Conservation (phyloP, 2,888 invertebrate genomes). For the Chrysodeixis includens region DNA sequence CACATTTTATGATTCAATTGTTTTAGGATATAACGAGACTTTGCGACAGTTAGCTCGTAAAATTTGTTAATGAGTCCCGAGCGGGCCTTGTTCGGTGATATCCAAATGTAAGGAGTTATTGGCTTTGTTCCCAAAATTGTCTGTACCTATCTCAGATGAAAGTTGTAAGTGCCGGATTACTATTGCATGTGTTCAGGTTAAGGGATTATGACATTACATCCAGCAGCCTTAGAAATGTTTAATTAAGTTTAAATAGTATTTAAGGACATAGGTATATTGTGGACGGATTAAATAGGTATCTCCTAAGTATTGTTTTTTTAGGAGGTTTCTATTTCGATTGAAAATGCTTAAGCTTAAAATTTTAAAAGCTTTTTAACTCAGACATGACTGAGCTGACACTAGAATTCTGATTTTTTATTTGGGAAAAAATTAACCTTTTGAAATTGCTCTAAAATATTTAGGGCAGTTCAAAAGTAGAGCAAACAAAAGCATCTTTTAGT, state of each 20-base stretch:
- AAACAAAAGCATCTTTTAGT: slow-evolving; percentile 12
- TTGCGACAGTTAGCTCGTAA: slow-evolving; percentile 39
- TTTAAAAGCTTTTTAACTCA: too few species aligned
- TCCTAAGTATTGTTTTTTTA: too few species aligned
- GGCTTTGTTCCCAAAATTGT: slow-evolving; percentile 25
- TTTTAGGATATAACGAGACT: slow-evolving; percentile 50
- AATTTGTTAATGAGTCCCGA: slow-evolving; percentile 35
- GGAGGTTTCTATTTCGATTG: too few species aligned
- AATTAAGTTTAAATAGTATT: too few species aligned
- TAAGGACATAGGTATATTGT: too few species aligned
- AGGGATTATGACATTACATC: too few species aligned
- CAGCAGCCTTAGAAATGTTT: too few species aligned
- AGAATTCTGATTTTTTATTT: neutral
- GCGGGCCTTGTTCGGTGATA: slow-evolving; percentile 34
- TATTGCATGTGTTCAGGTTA: too few species aligned
- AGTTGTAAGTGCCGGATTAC: neutral
- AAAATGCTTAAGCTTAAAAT: too few species aligned
- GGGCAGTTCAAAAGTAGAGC: neutral
- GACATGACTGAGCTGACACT: neutral
- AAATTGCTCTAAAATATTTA: neutral
- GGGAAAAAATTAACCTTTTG: neutral
- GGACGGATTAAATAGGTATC: too few species aligned
- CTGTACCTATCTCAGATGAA: neutral
- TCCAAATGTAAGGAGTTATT: slow-evolving; percentile 29
- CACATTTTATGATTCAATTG: slow-evolving; percentile 49